Conservation (phyloP, 1,140 invertebrate genomes). For the Monomorium pharaonis region DNA sequence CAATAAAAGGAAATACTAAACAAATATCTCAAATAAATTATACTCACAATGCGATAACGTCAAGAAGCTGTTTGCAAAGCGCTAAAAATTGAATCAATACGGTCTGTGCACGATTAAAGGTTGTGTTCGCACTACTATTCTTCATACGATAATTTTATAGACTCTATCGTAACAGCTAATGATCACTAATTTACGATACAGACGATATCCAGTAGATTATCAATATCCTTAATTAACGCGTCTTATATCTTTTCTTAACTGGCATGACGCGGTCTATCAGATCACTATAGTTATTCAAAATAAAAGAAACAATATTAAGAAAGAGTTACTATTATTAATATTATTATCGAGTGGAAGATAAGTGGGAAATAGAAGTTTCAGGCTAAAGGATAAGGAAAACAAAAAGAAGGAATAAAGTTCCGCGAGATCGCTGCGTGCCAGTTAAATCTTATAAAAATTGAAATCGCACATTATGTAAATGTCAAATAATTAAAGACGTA, state of each 20-base stretch:
- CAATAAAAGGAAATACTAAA: background rate
- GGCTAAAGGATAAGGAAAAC: background rate
- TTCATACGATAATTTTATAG: slow-evolving; percentile 22
- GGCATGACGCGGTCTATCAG: background rate
- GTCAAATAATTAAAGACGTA: slow-evolving; percentile 15
- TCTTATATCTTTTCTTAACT: background rate
- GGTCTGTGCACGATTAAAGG: slow-evolving; percentile 24
- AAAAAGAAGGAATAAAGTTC: background rate
- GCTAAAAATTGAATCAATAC: slow-evolving; percentile 17
- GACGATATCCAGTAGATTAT: slow-evolving; percentile 2
- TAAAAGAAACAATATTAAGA: background rate
- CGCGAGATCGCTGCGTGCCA: background rate
- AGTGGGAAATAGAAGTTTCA: background rate
- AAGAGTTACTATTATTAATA: background rate
- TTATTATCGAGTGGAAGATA: background rate
- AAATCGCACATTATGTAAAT: background rate
- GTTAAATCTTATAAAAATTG: background rate
- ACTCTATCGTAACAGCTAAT: slow-evolving; percentile 15
- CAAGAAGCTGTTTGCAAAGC: slow-evolving; percentile 46
- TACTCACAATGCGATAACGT: slow-evolving; percentile 44
- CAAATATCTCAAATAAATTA: slow-evolving; percentile 31
- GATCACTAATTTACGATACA: slow-evolving; percentile 58
- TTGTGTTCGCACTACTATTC: slow-evolving; percentile 24
- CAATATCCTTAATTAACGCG: slow-evolving; percentile 40
- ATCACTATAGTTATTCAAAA: background rate